Evolutionary conservation across 2,113 vertebrate genomes (phyloP).

Genomic region (Tetraodon nigroviridis): DNA sequence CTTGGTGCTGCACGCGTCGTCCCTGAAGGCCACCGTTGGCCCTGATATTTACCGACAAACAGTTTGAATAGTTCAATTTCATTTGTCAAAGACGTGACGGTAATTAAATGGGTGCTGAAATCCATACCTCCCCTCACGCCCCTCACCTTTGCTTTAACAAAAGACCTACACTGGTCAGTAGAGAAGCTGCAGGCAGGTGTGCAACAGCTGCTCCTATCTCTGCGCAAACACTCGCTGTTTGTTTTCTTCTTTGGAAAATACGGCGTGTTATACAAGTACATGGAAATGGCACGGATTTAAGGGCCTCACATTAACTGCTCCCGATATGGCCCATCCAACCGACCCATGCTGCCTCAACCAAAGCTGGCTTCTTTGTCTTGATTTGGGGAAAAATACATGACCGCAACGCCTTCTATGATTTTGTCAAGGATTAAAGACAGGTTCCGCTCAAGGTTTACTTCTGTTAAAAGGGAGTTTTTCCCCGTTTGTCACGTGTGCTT

Average conservation of each 20-base stretch:
- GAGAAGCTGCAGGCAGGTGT: conserved; percentile 72
- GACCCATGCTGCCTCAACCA: conserved; percentile 26
- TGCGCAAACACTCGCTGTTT: conserved; percentile 77
- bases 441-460: too few species aligned
- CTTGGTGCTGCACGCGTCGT: background rate
- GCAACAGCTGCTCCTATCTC: conserved; percentile 75
- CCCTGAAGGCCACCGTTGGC: background rate
- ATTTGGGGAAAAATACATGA: too few species aligned
- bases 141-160: conserved; percentile 64
- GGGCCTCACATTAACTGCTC: conserved; percentile 38
- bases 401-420: too few species aligned
- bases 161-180: conserved; percentile 42
- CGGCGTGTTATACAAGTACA: conserved; percentile 62
- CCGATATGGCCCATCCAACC: conserved; percentile 41
- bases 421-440: too few species aligned
- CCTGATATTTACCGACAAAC: conserved; percentile 13
- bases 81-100: conserved; percentile 26
- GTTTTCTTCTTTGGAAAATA: conserved; percentile 70
- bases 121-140: conserved; percentile 8
- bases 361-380: background rate
- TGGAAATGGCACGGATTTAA: conserved; percentile 43
- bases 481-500: too few species aligned
- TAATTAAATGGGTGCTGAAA: conserved; percentile 61
- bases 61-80: conserved; percentile 18
- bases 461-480: too few species aligned